Conservation (phyloP, 1,140 invertebrate species). For the Archivesica marissinica region DNA sequence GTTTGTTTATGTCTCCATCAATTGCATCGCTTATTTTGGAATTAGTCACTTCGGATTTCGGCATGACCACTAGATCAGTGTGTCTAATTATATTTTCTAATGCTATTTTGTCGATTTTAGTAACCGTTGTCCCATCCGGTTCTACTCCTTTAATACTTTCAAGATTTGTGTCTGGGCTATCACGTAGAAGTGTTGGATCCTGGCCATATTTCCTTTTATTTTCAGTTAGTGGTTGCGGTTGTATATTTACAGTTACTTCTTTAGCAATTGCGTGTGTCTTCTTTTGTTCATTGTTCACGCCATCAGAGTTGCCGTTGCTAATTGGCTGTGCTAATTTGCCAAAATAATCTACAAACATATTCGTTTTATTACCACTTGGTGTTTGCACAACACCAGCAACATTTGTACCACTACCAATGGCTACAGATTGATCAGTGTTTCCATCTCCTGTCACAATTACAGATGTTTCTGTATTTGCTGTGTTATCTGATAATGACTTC, state of each 20-base stretch:
- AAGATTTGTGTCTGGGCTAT: background rate
- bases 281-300: background rate
- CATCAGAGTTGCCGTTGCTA: background rate
- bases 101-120: background rate
- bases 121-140: background rate
- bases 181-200: background rate
- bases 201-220: background rate
- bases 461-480: background rate
- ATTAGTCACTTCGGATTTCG: background rate
- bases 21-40: background rate
- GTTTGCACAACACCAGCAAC: too few relatives aligned
- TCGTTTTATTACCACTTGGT: too few relatives aligned
- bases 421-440: background rate
- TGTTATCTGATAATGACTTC: background rate
- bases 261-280: background rate
- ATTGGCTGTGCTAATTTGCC: too few relatives aligned
- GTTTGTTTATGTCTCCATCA: background rate
- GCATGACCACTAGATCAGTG: background rate
- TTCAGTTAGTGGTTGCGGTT: too few relatives aligned
- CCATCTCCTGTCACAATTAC: background rate
- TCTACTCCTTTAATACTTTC: background rate
- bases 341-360: too few relatives aligned
- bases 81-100: background rate
- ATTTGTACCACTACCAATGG: background rate
- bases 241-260: background rate